Conservation (phyloP, 2,888 invertebrate species). For the Agonum fuliginosum region DNA sequence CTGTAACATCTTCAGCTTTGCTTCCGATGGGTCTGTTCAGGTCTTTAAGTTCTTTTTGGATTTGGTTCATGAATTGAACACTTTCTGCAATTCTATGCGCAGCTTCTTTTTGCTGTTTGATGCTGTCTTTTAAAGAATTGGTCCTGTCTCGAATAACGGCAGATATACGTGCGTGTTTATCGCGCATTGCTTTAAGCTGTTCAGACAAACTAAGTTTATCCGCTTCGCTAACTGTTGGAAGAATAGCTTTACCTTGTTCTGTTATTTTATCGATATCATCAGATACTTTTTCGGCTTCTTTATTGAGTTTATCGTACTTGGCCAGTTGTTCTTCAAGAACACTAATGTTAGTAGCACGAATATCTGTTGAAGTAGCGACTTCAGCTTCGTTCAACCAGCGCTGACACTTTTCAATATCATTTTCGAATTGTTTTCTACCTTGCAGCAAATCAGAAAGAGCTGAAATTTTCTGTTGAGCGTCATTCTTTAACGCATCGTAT, state of each 20-base stretch:
- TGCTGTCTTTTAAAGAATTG: slow-evolving; percentile 83
- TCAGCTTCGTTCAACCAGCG: slow-evolving; percentile 95
- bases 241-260: slow-evolving; percentile 86
- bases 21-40: slow-evolving; percentile 91
- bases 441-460: slow-evolving; percentile 83
- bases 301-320: slow-evolving; percentile 88
- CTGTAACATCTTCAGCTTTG: slow-evolving; percentile 91
- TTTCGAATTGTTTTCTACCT: slow-evolving; percentile 88
- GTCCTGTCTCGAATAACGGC: slow-evolving; percentile 86
- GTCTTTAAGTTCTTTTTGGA: slow-evolving; percentile 89
- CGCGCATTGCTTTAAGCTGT: slow-evolving; percentile 84
- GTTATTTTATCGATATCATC: slow-evolving; percentile 84
- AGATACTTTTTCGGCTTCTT: slow-evolving; percentile 83
- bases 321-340: slow-evolving; percentile 89
- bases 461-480: slow-evolving; percentile 83
- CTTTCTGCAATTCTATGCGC: slow-evolving; percentile 87
- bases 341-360: slow-evolving; percentile 86
- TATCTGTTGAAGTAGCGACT: slow-evolving; percentile 87
- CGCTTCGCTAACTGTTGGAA: slow-evolving; percentile 87
- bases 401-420: slow-evolving; percentile 85
- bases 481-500: slow-evolving; percentile 83
- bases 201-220: slow-evolving; percentile 90
- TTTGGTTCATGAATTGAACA: slow-evolving; percentile 84
- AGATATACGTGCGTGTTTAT: slow-evolving; percentile 85
- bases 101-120: slow-evolving; percentile 87